Base-by-base conservation (phyloP, 2,797 vertebrate species). In the Sebastiscus tertius region DNA sequence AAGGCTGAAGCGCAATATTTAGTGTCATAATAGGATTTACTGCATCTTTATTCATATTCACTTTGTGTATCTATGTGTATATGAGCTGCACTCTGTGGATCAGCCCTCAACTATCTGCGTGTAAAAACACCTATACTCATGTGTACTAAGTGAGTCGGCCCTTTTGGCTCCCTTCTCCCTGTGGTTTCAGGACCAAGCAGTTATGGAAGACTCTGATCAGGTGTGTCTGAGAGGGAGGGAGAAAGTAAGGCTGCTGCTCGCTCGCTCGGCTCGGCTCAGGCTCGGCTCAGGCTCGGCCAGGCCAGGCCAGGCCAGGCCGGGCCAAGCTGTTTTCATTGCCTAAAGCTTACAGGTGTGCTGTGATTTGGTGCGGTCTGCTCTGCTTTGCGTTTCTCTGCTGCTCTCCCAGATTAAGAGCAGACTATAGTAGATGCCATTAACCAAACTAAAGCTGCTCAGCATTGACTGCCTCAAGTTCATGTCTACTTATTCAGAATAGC, bases 151-250 rank as follows among this genome's bases (percentile, higher is more conserved):
- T 85, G 82, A 86, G 88, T 87, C 49, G 69, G 89, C 34, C 59
- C 34, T 78, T 78, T 81, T 60, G 89, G 85, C 75, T 93, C 80
- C 90, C 85, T 83, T 93, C 84, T 95, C 84, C 92, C 86, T 96
- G 84, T 96, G 95, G 93, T 97, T 98, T 91, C 97, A 98, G 97
- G 97, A 93, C 92, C 94, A 95, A 94, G 94, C 93, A 86, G 88
- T 94, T 91, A 74, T 79, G 91, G 93, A 95, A 88, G 93, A 94
- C 91, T 91, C 90, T 94, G 94, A 96, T 95, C 95, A 97, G 96
- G 96, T 97, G 96, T 93, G 95, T 96, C 96, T 94, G 84, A 87
- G 76, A 93, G 92, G 92, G 75, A 94, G 92, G 93, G 95, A 95
- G 94, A 94, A 96, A 96, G 96, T 94, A 94, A 91, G 87, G 79